A percentile compares a stretch with the other conserved stretches of the same genome.
Conservation (phyloP, 2,113 vertebrate genomes). For the Protomyctophum bolini region DNA sequence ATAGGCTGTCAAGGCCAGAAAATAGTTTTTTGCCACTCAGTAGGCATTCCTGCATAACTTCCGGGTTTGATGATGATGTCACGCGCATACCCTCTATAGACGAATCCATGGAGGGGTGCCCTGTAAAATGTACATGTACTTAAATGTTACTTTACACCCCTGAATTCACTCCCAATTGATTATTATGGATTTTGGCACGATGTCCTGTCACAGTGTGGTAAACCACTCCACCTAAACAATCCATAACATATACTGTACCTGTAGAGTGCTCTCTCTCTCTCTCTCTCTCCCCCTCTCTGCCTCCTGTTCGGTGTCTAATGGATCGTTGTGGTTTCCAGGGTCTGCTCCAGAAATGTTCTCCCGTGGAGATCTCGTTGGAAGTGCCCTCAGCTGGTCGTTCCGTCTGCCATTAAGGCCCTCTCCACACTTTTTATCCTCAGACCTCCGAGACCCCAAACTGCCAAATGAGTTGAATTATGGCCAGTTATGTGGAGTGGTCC, state of each 20-base stretch:
- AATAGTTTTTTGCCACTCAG: too few species aligned
- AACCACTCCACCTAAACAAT: too few species aligned
- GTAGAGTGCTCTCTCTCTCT: not conserved
- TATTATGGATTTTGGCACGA: too few species aligned
- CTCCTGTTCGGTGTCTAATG: constrained; percentile 56
- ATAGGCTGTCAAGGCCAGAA: too few species aligned
- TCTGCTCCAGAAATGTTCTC: constrained; percentile 73
- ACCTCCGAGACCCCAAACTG: constrained; percentile 81
- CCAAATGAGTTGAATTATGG: constrained; percentile 83
- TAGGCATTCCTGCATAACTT: too few species aligned
- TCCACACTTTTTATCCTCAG: constrained; percentile 77
- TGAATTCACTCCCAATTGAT: too few species aligned
- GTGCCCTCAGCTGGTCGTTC: constrained; percentile 70
- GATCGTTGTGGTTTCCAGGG: constrained; percentile 65
- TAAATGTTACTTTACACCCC: too few species aligned
- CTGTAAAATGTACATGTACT: too few species aligned
- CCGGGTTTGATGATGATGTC: too few species aligned
- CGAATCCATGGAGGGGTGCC: too few species aligned
- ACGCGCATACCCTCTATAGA: too few species aligned
- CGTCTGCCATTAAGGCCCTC: constrained; percentile 75
- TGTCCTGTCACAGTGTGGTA: too few species aligned
- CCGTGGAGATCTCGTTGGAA: constrained; percentile 71
- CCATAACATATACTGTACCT: constrained; percentile 30
- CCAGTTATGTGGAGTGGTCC: constrained; percentile 80
- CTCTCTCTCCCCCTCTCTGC: constrained; percentile 6